Evolutionary conservation across 2,888 invertebrate species (phyloP), one percentile per base, ranked within the genome.

Genomic region (Agrochola lychnidis): DNA sequence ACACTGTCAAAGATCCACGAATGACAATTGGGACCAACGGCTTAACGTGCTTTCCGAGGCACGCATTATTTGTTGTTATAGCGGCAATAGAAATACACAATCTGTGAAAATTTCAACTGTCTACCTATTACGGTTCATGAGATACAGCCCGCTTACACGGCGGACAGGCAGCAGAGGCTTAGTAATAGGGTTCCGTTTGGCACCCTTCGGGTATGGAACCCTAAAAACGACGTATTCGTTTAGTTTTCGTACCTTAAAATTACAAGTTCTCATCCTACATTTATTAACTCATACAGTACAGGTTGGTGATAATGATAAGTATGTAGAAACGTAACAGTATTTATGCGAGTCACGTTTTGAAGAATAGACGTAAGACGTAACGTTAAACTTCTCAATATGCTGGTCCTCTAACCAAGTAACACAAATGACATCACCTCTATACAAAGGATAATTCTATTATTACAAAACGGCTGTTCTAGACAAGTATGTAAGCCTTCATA

Each of bases 371-470:
- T 79, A 76, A 64, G 70, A 72, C 78, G 76, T 79, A 75, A 82
- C 40, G 53, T 62, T 73, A 53, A 76, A 82, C 85, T 68, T 82
- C 77, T 85, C 77, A 74, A 68, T 85, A 85, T 71, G 71, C 78
- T 66, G 62, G 71, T 85, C 68, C 75, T 86, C 68, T 83, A 73
- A 85, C 86, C 83, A 86, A 85, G 83, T 85, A 86, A 84, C 79
- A 86, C 76, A 69, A 79, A 84, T 86, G 83, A 84, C 83, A 84
- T 84, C 84, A 84, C 76, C 71, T 51, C 62, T 63, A 59, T 70
- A 72, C 59, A 84, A 83, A 64, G 73, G 68, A 82, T 82, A 73
- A 70, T 77, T 75, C 64, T 70, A 70, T 78, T 81, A 82, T 72
- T 70, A 67, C 70, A 56, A 76, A 72, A 81, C 70, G 48, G 22